Percentiles rank a stretch among this genome's conserved stretches.
Conservation (phyloP, 2,113 vertebrate species). For the Romanogobio albipinnatus region DNA sequence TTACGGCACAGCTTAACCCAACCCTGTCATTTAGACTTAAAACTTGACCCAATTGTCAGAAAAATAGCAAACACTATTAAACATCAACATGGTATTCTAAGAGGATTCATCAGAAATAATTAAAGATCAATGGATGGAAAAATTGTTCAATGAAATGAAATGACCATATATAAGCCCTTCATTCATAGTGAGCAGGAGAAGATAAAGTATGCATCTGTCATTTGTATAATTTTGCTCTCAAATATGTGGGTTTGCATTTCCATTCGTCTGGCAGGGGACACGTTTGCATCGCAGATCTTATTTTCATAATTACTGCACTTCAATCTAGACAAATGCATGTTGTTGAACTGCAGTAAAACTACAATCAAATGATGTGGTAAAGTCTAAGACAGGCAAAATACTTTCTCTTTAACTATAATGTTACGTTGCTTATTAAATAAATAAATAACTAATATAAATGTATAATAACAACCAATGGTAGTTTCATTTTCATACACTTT, state of each 20-base stretch:
- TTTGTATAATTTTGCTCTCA: conserved; percentile 32
- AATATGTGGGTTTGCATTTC: conserved; percentile 48
- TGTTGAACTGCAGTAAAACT: conserved; percentile 25
- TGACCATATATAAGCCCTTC: background rate
- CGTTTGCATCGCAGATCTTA: background rate
- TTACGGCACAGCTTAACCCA: background rate
- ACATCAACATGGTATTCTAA: background rate
- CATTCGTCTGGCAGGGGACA: background rate
- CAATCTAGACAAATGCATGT: conserved; percentile 1
- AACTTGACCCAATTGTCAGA: background rate
- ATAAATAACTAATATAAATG: background rate
- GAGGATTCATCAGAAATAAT: background rate
- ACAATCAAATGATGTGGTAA: conserved; percentile 24
- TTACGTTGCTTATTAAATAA: background rate
- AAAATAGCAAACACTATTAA: background rate
- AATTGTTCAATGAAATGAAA: background rate
- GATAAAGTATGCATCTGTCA: background rate
- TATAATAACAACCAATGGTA: background rate
- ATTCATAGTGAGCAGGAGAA: background rate
- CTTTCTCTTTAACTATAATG: background rate
- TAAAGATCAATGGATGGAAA: background rate
- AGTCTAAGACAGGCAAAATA: conserved; percentile 11
- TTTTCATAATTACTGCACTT: conserved; percentile 46
- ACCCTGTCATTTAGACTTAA: background rate
- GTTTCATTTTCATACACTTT: too few relatives aligned